phyloP scores from a whole-genome alignment of 2,113 vertebrate species.

The Lagopus muta region DNA sequence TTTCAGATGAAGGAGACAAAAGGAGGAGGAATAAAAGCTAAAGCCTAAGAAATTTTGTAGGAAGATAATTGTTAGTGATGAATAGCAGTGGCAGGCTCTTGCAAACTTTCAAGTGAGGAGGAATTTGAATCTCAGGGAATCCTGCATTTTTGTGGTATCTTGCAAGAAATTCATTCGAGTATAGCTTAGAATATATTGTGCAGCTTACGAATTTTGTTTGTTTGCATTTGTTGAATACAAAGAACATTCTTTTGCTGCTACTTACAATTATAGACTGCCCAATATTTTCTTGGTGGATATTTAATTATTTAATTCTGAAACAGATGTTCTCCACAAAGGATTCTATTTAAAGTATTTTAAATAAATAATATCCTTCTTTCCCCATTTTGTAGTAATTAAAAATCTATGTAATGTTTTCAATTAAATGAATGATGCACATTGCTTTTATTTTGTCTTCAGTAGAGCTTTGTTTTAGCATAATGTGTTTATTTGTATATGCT shows the following conservation, averaged over 20 bases:
- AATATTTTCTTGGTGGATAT: neutral
- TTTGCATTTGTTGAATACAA: neutral
- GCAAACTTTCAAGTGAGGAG: neutral
- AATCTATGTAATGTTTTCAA: neutral
- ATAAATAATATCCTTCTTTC: conserved; percentile 13
- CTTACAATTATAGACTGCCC: neutral
- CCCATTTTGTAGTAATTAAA: conserved; percentile 33
- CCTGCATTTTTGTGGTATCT: neutral
- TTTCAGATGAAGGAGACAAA: neutral
- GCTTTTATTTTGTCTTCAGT: neutral
- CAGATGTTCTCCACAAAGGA: neutral
- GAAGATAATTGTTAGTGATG: neutral
- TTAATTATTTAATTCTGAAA: conserved; percentile 41
- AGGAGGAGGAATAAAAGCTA: neutral
- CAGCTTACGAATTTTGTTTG: neutral
- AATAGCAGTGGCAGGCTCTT: neutral
- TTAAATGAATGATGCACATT: neutral
- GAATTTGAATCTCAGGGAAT: neutral
- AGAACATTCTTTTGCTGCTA: neutral
- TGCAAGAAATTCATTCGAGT: neutral
- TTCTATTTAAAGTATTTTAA: conserved; percentile 38
- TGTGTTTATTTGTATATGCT: neutral
- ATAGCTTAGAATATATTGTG: neutral
- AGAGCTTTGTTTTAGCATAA: neutral
- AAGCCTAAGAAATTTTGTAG: neutral